Base-by-base conservation (phyloP, 2,113 vertebrate species). In the Dryoscopus gambensis region DNA sequence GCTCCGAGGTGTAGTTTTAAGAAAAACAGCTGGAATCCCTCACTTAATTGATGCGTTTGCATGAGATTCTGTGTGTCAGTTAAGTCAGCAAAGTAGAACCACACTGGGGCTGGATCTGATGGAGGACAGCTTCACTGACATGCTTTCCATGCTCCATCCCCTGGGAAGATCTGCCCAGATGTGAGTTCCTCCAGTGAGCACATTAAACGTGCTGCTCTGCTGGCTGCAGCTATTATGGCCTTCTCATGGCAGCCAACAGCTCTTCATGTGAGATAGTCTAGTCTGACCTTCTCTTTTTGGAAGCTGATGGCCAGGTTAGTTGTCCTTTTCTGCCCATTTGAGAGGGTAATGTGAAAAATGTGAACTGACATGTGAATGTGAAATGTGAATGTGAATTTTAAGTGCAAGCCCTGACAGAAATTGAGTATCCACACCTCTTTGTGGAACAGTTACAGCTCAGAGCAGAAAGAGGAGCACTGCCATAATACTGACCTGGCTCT, bases 301-400 rank as follows among this genome's bases (percentile, higher is more conserved):
- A 97, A 97, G 77, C 74, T 95, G 96, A 97, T 96, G 97, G 95
- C 95, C 87, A 78, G 93, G 96, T 98, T 96, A 96, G 95, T 90
- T 87, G 91, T 95, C 74, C 91, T 85, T 96, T 95, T 97, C 91
- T 95, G 86, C 90, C 91, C 96, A 89, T 94, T 89, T 70, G 91
- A 95, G 93, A 90, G 91, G 90, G 87, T 96, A 97, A 97, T 97
- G 89, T 96, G 96, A 98, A 93, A 97, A 98, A 98, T 98, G 90
- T 95, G 95, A 98, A 91, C 77, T 96, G 98, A 97, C 97, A 94
- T n/a, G n/a, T n/a, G n/a, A n/a, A n/a, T n/a, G n/a, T n/a, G n/a
- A n/a, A n/a, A n/a, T n/a, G n/a, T n/a, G n/a, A n/a, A n/a, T n/a
- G 93, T 68, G 92, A 87, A 84, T 98, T 97, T 98, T 91, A 97